phyloP scores from a whole-genome alignment of 2,888 invertebrate genomes.

The Andricus quercusramuli region DNA sequence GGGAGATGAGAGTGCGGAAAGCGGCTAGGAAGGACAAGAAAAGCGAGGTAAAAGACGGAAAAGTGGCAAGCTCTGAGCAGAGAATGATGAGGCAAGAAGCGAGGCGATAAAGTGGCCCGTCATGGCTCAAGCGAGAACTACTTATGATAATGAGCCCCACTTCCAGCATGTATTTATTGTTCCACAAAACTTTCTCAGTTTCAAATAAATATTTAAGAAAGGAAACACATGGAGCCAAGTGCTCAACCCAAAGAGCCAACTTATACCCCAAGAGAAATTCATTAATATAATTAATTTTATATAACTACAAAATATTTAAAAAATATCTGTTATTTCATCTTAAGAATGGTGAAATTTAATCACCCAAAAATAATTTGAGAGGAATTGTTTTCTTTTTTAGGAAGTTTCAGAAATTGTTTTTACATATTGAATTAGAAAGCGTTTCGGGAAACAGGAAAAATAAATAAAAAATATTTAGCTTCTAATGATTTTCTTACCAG shows the following conservation, averaged over 20 bases:
- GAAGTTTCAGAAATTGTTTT: too few species aligned
- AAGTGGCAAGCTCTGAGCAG: neutral
- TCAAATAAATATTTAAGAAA: neutral
- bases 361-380: too few species aligned
- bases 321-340: too few species aligned
- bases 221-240: neutral
- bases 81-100: constrained; percentile 20
- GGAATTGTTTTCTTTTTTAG: too few species aligned
- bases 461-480: too few species aligned
- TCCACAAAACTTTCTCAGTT: neutral
- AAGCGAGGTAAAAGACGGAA: neutral
- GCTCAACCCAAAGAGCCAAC: too few species aligned
- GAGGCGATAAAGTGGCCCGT: constrained; percentile 33
- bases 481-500: too few species aligned
- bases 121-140: constrained; percentile 25
- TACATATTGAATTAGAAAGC: too few species aligned
- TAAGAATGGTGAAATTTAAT: too few species aligned
- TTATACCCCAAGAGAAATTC: neutral
- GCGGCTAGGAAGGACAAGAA: neutral
- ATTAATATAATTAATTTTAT: neutral
- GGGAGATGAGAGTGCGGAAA: neutral
- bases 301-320: too few species aligned
- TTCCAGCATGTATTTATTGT: constrained; percentile 17
- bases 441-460: too few species aligned
- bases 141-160: constrained; percentile 28